A percentile compares a stretch with the other conserved stretches of the same genome.
These are phyloP conservation scores for Cyanistes caeruleus DNA, from an alignment of 2,113 vertebrate genomes.

Conservation along the genomic window DNA sequence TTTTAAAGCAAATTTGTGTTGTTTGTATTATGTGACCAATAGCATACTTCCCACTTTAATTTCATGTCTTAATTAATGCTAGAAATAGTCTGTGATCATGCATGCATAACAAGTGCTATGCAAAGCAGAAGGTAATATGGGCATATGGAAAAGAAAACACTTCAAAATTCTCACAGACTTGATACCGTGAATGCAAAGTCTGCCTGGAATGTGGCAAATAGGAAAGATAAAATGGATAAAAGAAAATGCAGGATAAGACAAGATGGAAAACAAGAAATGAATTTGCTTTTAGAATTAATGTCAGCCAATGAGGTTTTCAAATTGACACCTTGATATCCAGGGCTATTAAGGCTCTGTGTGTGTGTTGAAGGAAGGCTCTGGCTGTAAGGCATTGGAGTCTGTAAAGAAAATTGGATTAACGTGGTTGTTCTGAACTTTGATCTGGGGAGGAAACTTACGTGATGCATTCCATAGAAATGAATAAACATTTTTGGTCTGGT, in stretches of 20 bases:
- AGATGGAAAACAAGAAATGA: not conserved
- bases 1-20: slow-evolving; percentile 65
- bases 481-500: not conserved
- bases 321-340: not conserved
- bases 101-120: slow-evolving; percentile 49
- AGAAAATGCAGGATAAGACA: not conserved
- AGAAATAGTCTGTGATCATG: slow-evolving; percentile 49
- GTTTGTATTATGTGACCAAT: slow-evolving; percentile 62
- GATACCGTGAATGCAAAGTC: not conserved
- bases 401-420: not conserved
- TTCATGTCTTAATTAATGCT: slow-evolving; percentile 70
- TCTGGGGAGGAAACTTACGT: not conserved
- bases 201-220: not conserved
- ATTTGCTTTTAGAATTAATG: not conserved
- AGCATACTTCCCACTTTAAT: slow-evolving; percentile 53
- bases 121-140: slow-evolving; percentile 20
- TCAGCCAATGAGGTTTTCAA: not conserved
- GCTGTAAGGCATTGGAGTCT: not conserved
- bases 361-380: not conserved
- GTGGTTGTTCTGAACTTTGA: not conserved
- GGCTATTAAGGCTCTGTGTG: not conserved
- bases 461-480: not conserved
- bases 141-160: slow-evolving; percentile 22
- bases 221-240: not conserved
- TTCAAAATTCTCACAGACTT: not conserved